Percentiles rank a stretch among this genome's conserved stretches.
Evolutionary conservation across 2,113 vertebrate genomes (phyloP).

Genomic region (Recurvirostra avosetta): DNA sequence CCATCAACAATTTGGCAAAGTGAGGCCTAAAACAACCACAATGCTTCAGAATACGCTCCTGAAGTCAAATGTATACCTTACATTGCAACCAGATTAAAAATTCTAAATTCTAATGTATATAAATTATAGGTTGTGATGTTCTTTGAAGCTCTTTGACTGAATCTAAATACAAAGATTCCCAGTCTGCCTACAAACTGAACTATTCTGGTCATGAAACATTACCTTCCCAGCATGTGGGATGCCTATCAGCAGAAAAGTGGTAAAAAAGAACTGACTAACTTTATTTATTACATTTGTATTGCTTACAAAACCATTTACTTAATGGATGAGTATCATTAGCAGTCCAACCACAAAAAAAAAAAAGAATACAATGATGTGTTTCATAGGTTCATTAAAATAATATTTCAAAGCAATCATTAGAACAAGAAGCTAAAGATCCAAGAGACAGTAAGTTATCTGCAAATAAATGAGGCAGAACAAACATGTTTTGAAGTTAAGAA

Average conservation of each 20-base stretch:
- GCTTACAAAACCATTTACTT: conserved; percentile 91
- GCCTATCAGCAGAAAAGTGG: conserved; percentile 81
- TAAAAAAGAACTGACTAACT: conserved; percentile 77
- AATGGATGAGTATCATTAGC: conserved; percentile 93
- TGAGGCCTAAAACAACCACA: not conserved
- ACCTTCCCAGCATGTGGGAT: conserved; percentile 75
- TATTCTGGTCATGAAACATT: conserved; percentile 85
- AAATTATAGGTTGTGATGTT: conserved; percentile 33
- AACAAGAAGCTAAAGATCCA: conserved; percentile 81
- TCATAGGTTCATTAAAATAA: conserved; percentile 89
- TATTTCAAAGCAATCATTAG: conserved; percentile 87
- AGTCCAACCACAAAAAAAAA: conserved; percentile 79
- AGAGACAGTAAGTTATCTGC: conserved; percentile 83
- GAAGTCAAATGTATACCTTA: not conserved
- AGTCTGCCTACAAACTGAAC: conserved; percentile 69
- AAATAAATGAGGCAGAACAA: conserved; percentile 88
- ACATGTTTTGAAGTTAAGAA: conserved; percentile 80
- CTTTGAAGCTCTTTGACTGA: conserved; percentile 38
- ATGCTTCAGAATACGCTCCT: not conserved
- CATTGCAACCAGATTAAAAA: not conserved
- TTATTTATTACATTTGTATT: conserved; percentile 87
- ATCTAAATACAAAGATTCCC: conserved; percentile 64
- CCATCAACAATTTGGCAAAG: not conserved
- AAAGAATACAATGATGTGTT: conserved; percentile 87
- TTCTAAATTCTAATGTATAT: not conserved